Evolutionary conservation across 2,797 vertebrate genomes (phyloP).

Genomic region (Anolis apletophallus): DNA sequence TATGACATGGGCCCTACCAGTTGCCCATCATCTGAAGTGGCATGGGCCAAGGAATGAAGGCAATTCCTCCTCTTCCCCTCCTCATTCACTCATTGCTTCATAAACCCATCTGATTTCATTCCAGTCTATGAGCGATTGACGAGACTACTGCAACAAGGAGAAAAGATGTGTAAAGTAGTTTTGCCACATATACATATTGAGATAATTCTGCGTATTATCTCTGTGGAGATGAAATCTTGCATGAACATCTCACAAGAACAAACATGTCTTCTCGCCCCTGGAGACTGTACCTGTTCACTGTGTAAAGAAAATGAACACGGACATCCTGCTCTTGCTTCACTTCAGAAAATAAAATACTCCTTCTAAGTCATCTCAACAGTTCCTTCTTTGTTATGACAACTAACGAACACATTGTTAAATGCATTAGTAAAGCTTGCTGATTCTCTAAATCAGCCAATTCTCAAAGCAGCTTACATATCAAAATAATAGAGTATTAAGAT

Average conservation of each 20-base stretch:
- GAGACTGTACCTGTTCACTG: not conserved
- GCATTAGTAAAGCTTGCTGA: not conserved
- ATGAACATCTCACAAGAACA: not conserved
- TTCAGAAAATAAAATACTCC: not conserved
- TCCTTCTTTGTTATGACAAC: conserved; percentile 11
- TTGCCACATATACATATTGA: not conserved
- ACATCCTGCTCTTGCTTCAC: not conserved
- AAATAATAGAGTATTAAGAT: not conserved
- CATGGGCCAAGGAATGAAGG: too few relatives aligned
- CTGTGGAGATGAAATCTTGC: too few relatives aligned
- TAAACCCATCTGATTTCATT: too few relatives aligned
- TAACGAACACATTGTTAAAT: conserved; percentile 7
- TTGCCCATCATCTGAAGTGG: too few relatives aligned
- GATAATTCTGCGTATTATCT: not conserved
- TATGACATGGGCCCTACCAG: too few relatives aligned
- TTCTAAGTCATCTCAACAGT: not conserved
- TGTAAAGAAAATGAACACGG: not conserved
- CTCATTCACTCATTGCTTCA: too few relatives aligned
- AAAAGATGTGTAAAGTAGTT: too few relatives aligned
- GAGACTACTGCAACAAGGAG: too few relatives aligned
- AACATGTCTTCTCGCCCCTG: not conserved
- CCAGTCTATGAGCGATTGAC: too few relatives aligned
- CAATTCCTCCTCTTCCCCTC: too few relatives aligned
- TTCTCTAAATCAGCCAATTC: not conserved
- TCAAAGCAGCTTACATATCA: not conserved